phyloP scores from a whole-genome alignment of 2,888 invertebrate genomes.

The Dryomyza anilis region DNA sequence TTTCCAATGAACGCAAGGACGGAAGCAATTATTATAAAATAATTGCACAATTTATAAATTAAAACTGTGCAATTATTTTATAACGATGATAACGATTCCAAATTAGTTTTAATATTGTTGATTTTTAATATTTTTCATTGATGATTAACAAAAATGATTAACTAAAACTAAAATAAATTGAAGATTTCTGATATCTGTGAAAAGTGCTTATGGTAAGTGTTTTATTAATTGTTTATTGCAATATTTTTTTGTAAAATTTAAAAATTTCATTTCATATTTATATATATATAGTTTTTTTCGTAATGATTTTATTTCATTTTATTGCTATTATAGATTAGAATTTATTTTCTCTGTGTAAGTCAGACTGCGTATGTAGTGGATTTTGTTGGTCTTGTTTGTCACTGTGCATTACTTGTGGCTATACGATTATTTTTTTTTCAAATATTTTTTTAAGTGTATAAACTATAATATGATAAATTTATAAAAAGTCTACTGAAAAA shows the following conservation, averaged over 20 bases:
- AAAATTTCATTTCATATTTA: background rate
- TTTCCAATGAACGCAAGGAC: background rate
- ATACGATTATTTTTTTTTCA: background rate
- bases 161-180: too few relatives aligned
- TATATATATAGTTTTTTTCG: background rate
- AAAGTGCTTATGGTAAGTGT: too few relatives aligned
- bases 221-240: too few relatives aligned
- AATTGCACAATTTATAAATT: too few relatives aligned
- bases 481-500: too few relatives aligned
- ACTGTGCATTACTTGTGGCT: background rate
- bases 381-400: slow-evolving; percentile 15
- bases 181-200: too few relatives aligned
- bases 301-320: background rate
- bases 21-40: background rate
- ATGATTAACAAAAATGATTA: too few relatives aligned
- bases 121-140: too few relatives aligned
- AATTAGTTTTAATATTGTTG: too few relatives aligned
- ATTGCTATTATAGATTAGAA: background rate
- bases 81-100: too few relatives aligned
- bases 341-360: slow-evolving; percentile 16
- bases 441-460: background rate
- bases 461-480: too few relatives aligned
- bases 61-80: too few relatives aligned
- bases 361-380: slow-evolving; percentile 12
- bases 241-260: background rate